Evolutionary conservation across 2,113 vertebrate genomes (phyloP), one percentile per base, ranked within the genome.

Genomic region (Coptodon bakossiorum): DNA sequence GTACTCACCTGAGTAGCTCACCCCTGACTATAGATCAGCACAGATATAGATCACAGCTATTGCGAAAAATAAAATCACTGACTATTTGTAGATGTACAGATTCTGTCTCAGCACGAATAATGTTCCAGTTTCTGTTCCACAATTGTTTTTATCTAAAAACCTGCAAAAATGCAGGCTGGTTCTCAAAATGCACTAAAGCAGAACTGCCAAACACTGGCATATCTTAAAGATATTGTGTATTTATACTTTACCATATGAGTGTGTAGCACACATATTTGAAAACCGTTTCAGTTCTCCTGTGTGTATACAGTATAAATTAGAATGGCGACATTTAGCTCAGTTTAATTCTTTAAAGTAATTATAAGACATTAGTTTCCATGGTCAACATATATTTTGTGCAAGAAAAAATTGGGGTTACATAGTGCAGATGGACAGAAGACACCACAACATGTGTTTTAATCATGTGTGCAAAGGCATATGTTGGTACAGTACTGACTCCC

Each of bases 401-500:
- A 29, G 6, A 9, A 19, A 61, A 14, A 78, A 81, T 53, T 88
- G 14, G 63, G 12, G 71, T 82, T 54, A 38, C 17, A 59, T 84
- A 76, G 61, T 3, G 54, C 17, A 43, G 24, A 86, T 12, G 3
- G 31, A 79, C 50, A 40, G 68, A 82, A 76, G 85, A 29, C 89
- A 10, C 63, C 9, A 22, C 79, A 85, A 91, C 79, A 82, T 84
- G 78, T 86, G 61, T 84, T 76, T 90, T 88, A 85, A 90, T 90
- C 83, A 71, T 86, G 63, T 89, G 81, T 80, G 57, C 53, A 81
- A 88, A 87, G 57, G 86, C 88, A 91, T 94, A 88, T 92, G 89
- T 86, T 85, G 90, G 94, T 97, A 97, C 96, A 95, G 97, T 97
- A 96, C 88, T 88, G 93, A 91, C 92, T 94, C 86, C 90, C 93